Evolutionary conservation across 2,888 invertebrate genomes (phyloP), one percentile per base, ranked within the genome.

Genomic region (Cepaea hortensis): DNA sequence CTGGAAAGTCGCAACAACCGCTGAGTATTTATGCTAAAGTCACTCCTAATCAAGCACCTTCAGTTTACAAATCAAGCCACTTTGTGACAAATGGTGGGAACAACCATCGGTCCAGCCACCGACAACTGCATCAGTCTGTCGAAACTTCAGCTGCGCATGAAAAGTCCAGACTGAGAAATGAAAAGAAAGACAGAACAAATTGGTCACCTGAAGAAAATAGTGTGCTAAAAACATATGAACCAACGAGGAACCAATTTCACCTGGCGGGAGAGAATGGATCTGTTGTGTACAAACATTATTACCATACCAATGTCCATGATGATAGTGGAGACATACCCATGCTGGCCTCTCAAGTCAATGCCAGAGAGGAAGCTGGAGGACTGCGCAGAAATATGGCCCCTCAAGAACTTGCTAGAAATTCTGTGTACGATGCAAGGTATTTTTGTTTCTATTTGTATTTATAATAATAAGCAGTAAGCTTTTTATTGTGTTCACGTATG

Each of bases 231-330:
- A 0, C 61, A 20, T 65, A 6, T 9, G 79, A 35, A 15, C 70
- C 65, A 3, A 68, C 3, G n/a, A 82, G 61, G n/a, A 50, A 73
- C 20, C 86, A 70, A 68, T 70, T 70, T 23, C 46, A 77, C 48
- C 50, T 68, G 48, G 50, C 81, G 9, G 82, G 82, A 55, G 77
- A 86, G n/a, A 86, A 82, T 35, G 82, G 84, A 48, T 79, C 88
- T 35, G 81, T 88, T 5, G 87, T 86, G 50, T 90, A 90, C 85
- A 83, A 84, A n/a, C 89, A 89, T 77, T 90, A 88, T 84, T 89
- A 89, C 73, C 90, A 87, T 75, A 88, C 84, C n/a, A 87, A 88
- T 55, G 68, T 65, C 3, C 85, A 87, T 72, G 84, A 89, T 50
- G 68, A 73, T 50, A 62, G 84, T 61, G 84, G 84, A 18, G 87